These are phyloP conservation scores for Drosophila helvetica DNA, from an alignment of 2,888 invertebrate genomes.

Conservation along the genomic window DNA sequence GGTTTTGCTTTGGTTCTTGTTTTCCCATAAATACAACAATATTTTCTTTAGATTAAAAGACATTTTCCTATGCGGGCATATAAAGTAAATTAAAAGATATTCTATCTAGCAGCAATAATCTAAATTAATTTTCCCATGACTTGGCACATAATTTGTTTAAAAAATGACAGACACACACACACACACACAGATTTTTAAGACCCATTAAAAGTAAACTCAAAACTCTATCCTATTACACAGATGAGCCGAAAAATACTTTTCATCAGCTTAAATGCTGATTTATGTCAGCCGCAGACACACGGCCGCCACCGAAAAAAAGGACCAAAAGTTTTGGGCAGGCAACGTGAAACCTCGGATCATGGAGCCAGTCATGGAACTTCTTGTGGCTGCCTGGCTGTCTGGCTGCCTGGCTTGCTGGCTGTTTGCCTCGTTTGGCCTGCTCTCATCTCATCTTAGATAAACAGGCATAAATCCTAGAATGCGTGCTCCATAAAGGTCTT, in stretches of 20 bases:
- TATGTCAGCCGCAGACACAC: constrained; percentile 67
- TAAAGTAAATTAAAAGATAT: neutral
- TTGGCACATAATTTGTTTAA: constrained; percentile 9
- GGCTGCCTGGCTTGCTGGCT: constrained; percentile 14
- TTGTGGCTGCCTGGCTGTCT: constrained; percentile 20
- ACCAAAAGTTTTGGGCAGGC: constrained; percentile 61
- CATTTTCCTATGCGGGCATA: neutral
- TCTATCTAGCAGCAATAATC: neutral
- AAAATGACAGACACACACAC: constrained; percentile 7
- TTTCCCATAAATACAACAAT: neutral
- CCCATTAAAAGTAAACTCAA: constrained; percentile 20
- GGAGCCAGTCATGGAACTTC: constrained; percentile 43
- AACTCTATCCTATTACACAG: constrained; percentile 30
- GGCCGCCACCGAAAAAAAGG: constrained; percentile 35
- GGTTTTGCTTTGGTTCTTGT: neutral
- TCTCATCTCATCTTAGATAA: constrained; percentile 43
- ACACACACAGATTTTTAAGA: constrained; percentile 10
- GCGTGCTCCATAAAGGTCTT: constrained; percentile 63
- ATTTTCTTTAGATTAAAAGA: neutral
- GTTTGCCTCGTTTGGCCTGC: constrained; percentile 8
- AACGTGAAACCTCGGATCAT: constrained; percentile 50
- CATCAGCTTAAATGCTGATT: constrained; percentile 66
- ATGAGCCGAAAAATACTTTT: constrained; percentile 42
- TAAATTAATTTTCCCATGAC: constrained; percentile 2
- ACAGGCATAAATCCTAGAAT: constrained; percentile 61